Base-by-base conservation (phyloP, 2,888 invertebrate genomes). In the Pristionchus japonicus region DNA sequence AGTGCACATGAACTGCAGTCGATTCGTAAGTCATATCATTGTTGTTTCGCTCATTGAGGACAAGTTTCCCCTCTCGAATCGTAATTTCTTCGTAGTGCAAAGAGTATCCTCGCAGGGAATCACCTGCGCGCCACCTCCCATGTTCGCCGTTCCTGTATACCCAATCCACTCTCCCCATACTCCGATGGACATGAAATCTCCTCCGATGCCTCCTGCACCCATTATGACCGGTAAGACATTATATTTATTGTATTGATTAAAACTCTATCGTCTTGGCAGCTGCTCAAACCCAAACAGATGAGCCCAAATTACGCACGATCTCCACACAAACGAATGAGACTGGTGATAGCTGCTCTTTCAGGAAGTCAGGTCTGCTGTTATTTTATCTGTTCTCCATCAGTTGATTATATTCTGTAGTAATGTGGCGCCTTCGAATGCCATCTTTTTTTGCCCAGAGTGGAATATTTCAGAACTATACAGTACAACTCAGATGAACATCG, bases 21-120 rank as follows among this genome's bases (percentile, higher is more conserved):
- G 70, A 70, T 37, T 37, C 70, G 70, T 70, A 20, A 70, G 70
- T n/a, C n/a, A n/a, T n/a, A n/a, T n/a, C n/a, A n/a, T n/a, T n/a
- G n/a, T n/a, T n/a, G n/a, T n/a, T n/a, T n/a, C n/a, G n/a, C n/a
- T n/a, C n/a, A n/a, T n/a, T n/a, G n/a, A n/a, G n/a, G n/a, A n/a
- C n/a, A n/a, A n/a, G n/a, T 34, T 57, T 47, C 23, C 11, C 23
- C 23, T 52, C 23, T 23, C 13, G 20, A 20, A 52, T 17, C 23
- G 52, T 52, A 52, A 13, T 52, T 23, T 20, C 52, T 20, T 52
- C 52, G 23, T 23, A 52, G 11, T 3, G 13, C 3, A 17, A 2
- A 3, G 17, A 52, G 13, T 6, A 57, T 57, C n/a, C 1, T 57
- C n/a, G n/a, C 4, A 70, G 70, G 70, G 70, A 37, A 70, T 70